Conservation (phyloP, 2,888 invertebrate species). For the Mellilla xanthometata region DNA sequence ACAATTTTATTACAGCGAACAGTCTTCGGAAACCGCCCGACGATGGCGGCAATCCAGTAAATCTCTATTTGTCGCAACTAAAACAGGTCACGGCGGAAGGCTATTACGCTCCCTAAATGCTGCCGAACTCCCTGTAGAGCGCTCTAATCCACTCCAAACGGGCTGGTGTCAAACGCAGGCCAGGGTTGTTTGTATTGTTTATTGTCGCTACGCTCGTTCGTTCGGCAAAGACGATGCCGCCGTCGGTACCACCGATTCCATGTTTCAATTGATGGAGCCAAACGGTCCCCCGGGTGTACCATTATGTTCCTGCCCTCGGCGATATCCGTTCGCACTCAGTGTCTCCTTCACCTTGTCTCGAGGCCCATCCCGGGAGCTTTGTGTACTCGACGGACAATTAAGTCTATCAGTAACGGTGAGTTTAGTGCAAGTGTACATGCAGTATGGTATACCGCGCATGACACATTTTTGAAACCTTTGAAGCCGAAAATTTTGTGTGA, state of each 20-base stretch:
- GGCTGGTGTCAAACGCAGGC: slow-evolving; percentile 81
- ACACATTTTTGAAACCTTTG: slow-evolving; percentile 30
- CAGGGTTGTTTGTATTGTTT: slow-evolving; percentile 82
- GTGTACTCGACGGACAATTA: slow-evolving; percentile 33
- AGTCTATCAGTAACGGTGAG: slow-evolving; percentile 28
- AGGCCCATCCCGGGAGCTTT: slow-evolving; percentile 30
- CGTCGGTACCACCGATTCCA: slow-evolving; percentile 54
- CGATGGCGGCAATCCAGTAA: slow-evolving; percentile 73
- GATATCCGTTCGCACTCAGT: slow-evolving; percentile 58
- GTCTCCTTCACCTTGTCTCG: slow-evolving; percentile 46
- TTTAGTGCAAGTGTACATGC: slow-evolving; percentile 27
- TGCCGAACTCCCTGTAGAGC: slow-evolving; percentile 78
- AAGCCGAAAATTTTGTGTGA: slow-evolving; percentile 32
- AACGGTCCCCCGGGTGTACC: slow-evolving; percentile 49
- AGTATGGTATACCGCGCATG: slow-evolving; percentile 29
- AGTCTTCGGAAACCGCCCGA: slow-evolving; percentile 66
- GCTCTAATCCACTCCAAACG: slow-evolving; percentile 80
- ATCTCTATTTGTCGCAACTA: slow-evolving; percentile 82
- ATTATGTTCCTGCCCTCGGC: slow-evolving; percentile 58
- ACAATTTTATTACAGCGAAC: slow-evolving; percentile 71
- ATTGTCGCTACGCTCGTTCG: slow-evolving; percentile 76
- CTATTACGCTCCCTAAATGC: slow-evolving; percentile 81
- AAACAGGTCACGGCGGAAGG: slow-evolving; percentile 81
- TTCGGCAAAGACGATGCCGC: slow-evolving; percentile 69
- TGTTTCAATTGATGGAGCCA: slow-evolving; percentile 72